Base-by-base conservation (phyloP, 2,797 vertebrate genomes). In the Siniperca obscura region DNA sequence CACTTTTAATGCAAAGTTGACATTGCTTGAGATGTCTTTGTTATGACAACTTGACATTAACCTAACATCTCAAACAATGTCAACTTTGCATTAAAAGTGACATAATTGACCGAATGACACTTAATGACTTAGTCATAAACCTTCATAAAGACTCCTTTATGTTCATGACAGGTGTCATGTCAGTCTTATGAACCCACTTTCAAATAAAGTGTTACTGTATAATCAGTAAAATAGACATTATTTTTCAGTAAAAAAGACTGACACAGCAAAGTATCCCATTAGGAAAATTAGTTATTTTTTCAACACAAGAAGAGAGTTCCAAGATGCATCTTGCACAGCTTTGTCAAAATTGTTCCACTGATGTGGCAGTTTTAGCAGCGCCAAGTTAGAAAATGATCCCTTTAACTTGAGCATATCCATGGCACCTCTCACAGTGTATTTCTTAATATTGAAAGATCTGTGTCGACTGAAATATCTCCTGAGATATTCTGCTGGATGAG, bases 391-490 rank as follows among this genome's bases (percentile, higher is more conserved):
- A 74, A 76, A 56, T 38, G 1, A 53, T 70, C 60, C 16, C 16
- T 72, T 76, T 52, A 76, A 64, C 72, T 40, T 59, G 27, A 78
- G 56, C 2, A 10, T 46, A 36, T 64, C 44, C 25, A 12, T 55
- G 65, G 25, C 17, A 42, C 56, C 13, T 55, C n/a, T 52, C 44
- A 46, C 14, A 38, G 14, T 21, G 3, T 36, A 12, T 70, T 61
- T 70, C 25, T 70, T 74, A 16, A 80, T 36, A 25, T 2, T 38
- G 17, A 36, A 61, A 34, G 36, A 68, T 74, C 59, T 25, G 10
- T 44, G 60, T 60, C n/a, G 73, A 59, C 65, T 70, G 17, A 71
- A 65, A 40, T 70, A 40, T 42, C 38, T 66, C 34, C 44, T 30
- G 56, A 46, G 64, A 70, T 61, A 62, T 52, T 44, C 17, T 17